These are phyloP conservation scores for Myotis lucifugus DNA, from an alignment of 2,113 vertebrate genomes.

Conservation along the genomic window DNA sequence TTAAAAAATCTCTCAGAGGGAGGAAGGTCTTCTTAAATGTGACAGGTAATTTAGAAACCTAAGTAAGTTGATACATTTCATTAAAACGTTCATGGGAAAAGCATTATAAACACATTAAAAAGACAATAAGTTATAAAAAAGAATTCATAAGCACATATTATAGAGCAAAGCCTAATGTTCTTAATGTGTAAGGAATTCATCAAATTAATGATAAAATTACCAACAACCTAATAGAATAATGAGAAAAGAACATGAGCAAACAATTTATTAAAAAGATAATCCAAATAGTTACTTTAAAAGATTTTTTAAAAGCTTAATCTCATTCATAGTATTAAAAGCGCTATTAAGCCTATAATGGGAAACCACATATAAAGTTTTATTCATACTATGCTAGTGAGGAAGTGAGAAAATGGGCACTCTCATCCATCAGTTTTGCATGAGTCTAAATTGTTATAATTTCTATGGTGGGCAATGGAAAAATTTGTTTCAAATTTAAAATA, in stretches of 20 bases:
- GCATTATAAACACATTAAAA: not conserved
- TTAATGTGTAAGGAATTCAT: slow-evolving; percentile 42
- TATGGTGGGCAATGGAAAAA: not conserved
- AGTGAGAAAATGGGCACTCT: not conserved
- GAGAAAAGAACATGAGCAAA: not conserved
- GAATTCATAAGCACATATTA: slow-evolving; percentile 4
- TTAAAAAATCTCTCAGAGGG: not conserved
- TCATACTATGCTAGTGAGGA: not conserved
- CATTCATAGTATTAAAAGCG: slow-evolving; percentile 40
- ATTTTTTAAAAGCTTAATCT: slow-evolving; percentile 41
- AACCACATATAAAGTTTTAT: not conserved
- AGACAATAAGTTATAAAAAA: slow-evolving; percentile 18
- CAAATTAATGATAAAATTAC: slow-evolving; percentile 47
- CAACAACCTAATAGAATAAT: not conserved
- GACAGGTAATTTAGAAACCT: not conserved
- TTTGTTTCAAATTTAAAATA: slow-evolving; percentile 41
- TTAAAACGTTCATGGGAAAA: slow-evolving; percentile 29
- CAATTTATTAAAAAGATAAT: slow-evolving; percentile 18
- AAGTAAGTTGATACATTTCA: slow-evolving; percentile 26
- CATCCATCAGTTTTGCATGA: not conserved
- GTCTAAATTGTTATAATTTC: slow-evolving; percentile 36
- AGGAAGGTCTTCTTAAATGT: not conserved
- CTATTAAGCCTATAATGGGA: slow-evolving; percentile 38
- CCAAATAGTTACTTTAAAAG: not conserved
- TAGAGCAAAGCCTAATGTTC: not conserved